Evolutionary conservation across 1,140 invertebrate genomes (phyloP).

Genomic region (Nasonia giraulti): DNA sequence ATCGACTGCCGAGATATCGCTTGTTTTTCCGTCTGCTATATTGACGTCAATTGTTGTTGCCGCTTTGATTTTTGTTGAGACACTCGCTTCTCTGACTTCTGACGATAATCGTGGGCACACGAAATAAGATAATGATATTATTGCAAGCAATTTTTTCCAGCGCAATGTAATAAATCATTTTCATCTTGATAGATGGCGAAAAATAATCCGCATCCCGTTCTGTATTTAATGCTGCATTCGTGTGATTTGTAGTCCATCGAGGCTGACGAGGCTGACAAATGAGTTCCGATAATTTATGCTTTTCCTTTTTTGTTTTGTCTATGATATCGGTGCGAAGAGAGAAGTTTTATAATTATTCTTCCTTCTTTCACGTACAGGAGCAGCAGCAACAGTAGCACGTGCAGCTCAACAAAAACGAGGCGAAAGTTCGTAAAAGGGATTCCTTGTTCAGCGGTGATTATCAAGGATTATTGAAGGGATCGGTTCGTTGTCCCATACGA

Average conservation of each 20-base stretch:
- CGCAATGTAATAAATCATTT: not conserved
- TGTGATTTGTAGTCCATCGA: not conserved
- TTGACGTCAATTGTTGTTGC: not conserved
- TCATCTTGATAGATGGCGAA: not conserved
- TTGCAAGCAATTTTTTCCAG: no score
- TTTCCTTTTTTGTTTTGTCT: not conserved
- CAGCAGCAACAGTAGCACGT: not conserved
- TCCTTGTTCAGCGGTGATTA: slow-evolving; percentile 59
- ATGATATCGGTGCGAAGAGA: not conserved
- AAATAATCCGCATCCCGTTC: not conserved
- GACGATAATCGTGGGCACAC: no score
- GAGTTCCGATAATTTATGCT: not conserved
- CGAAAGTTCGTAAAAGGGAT: slow-evolving; percentile 59
- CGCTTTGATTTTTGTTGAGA: not conserved
- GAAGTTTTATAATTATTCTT: slow-evolving; percentile 34
- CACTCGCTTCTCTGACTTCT: not conserved
- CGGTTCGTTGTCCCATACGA: slow-evolving; percentile 30
- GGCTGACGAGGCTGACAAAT: not conserved
- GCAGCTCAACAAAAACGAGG: slow-evolving; percentile 48
- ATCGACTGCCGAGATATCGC: not conserved
- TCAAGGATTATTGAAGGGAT: slow-evolving; percentile 58
- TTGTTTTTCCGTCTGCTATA: not conserved
- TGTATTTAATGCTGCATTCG: not conserved
- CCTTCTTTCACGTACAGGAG: not conserved
- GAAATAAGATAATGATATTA: no score